A percentile compares a stretch with the other conserved stretches of the same genome.
Conservation (phyloP, 2,113 vertebrate species). For the Macroglossus sobrinus region DNA sequence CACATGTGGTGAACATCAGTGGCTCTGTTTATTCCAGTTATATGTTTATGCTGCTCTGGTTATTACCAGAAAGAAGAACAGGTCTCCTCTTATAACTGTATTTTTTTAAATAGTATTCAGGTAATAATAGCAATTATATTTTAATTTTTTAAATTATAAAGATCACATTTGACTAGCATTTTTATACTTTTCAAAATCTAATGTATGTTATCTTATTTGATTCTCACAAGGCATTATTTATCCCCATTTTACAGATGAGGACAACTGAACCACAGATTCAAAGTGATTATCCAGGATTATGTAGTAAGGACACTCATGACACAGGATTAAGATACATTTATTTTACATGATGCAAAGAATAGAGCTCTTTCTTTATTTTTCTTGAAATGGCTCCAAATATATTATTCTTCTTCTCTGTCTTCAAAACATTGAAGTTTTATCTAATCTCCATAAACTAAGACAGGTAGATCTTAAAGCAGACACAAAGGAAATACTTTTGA, state of each 20-base stretch:
- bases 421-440: constrained; percentile 3
- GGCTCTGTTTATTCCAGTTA: background rate
- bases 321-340: background rate
- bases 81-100: background rate
- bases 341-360: background rate
- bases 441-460: constrained; percentile 28
- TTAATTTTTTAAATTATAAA: background rate
- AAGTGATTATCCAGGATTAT: background rate
- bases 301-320: background rate
- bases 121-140: background rate
- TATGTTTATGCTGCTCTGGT: background rate
- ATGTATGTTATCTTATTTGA: background rate
- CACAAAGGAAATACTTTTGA: constrained; percentile 72
- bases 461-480: constrained; percentile 27
- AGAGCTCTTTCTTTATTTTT: background rate
- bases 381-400: background rate
- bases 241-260: background rate
- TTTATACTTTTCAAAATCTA: background rate
- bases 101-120: background rate
- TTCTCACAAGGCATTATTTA: background rate
- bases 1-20: background rate
- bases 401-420: background rate
- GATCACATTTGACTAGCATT: background rate
- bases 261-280: background rate
- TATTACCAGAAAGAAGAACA: background rate